A percentile compares a stretch with the other conserved stretches of the same genome.
Conservation (phyloP, 2,113 vertebrate genomes). For the Macaca fascicularis region DNA sequence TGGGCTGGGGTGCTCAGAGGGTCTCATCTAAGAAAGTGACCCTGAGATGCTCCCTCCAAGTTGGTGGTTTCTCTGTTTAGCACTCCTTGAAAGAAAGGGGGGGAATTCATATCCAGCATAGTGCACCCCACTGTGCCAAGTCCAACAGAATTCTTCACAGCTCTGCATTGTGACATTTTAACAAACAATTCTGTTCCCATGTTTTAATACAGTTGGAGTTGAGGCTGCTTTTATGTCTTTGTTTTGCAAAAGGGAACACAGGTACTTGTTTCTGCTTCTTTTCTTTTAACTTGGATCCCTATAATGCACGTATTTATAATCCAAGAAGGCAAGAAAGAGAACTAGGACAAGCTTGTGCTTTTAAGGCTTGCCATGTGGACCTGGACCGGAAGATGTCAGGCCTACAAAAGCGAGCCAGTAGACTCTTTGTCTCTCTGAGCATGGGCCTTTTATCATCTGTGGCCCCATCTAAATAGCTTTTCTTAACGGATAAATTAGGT, state of each 20-base stretch:
- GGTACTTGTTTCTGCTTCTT: neutral
- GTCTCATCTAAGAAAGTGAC: neutral
- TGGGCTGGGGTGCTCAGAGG: neutral
- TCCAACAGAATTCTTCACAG: constrained; percentile 36
- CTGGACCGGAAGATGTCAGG: neutral
- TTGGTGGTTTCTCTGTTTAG: neutral
- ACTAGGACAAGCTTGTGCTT: neutral
- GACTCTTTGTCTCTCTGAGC: constrained; percentile 12
- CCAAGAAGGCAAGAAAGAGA: neutral
- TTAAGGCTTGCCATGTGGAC: neutral
- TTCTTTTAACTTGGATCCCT: constrained; percentile 47
- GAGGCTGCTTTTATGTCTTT: constrained; percentile 31
- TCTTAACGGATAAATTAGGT: constrained; percentile 18
- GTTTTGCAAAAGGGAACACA: constrained; percentile 44
- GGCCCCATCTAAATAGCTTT: constrained; percentile 35
- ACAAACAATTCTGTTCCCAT: neutral
- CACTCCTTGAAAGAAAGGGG: neutral
- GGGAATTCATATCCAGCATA: neutral
- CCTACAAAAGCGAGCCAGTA: constrained; percentile 9
- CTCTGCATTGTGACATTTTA: constrained; percentile 35
- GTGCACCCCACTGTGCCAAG: neutral
- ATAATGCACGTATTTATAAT: constrained; percentile 19
- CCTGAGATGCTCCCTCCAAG: no score
- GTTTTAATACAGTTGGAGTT: constrained; percentile 27
- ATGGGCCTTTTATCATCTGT: constrained; percentile 49